A percentile compares a stretch with the other conserved stretches of the same genome.
Evolutionary conservation across 2,888 invertebrate genomes (phyloP).

Genomic region (Mycalesis mineus): DNA sequence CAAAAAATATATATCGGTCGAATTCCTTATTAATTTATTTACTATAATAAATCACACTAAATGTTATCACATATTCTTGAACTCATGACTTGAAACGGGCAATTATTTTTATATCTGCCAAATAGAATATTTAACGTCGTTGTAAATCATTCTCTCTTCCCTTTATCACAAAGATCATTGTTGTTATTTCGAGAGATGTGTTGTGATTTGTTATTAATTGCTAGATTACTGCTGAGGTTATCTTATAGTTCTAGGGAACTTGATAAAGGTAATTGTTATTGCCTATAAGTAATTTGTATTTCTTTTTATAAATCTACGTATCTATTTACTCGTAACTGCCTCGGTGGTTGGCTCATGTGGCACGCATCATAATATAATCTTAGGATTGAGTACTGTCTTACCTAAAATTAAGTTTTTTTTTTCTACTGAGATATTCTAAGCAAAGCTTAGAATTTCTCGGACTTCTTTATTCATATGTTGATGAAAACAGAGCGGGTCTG

Average conservation of each 20-base stretch:
- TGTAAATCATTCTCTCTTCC: constrained; percentile 2
- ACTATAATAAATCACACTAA: constrained; percentile 21
- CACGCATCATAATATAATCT: too few relatives aligned
- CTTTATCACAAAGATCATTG: not conserved
- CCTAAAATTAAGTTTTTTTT: too few relatives aligned
- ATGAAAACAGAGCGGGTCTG: too few relatives aligned
- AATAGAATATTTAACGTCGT: not conserved
- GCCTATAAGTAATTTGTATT: constrained; percentile 3
- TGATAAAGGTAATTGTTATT: not conserved
- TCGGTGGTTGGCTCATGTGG: too few relatives aligned
- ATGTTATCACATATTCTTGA: constrained; percentile 27
- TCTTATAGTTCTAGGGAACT: not conserved
- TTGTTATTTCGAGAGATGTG: not conserved
- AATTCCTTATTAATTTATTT: too few relatives aligned
- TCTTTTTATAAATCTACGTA: not conserved
- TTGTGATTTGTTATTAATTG: constrained; percentile 6
- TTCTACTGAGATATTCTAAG: too few relatives aligned
- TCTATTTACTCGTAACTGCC: too few relatives aligned
- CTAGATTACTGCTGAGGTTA: constrained; percentile 5
- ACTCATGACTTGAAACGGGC: constrained; percentile 11
- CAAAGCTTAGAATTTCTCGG: too few relatives aligned
- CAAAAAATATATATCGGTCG: too few relatives aligned
- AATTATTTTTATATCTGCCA: constrained; percentile 12
- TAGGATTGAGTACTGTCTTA: too few relatives aligned
- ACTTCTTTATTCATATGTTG: too few relatives aligned